These are phyloP conservation scores for Catotricha subobsoleta DNA, from an alignment of 2,888 invertebrate species.

Conservation along the genomic window DNA sequence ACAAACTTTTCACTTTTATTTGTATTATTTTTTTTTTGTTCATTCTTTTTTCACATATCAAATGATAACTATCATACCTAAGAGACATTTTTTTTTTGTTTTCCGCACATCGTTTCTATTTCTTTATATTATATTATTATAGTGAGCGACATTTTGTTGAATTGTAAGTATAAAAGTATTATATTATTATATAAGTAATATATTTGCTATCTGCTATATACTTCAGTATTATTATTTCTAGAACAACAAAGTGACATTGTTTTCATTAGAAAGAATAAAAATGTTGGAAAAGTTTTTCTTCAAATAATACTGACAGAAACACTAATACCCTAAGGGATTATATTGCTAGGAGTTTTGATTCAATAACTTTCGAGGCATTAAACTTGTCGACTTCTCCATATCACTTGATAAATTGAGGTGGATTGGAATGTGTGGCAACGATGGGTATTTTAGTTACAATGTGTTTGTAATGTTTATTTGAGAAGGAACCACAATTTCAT, in stretches of 20 bases:
- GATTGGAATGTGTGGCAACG: too few species aligned
- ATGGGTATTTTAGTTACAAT: too few species aligned
- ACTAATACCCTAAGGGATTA: background rate
- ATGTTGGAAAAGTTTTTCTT: background rate
- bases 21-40: too few species aligned
- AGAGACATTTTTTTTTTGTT: background rate
- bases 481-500: too few species aligned
- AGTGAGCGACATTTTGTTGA: too few species aligned
- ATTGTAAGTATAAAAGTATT: too few species aligned
- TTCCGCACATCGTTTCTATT: background rate
- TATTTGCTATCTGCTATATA: too few species aligned
- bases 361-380: background rate
- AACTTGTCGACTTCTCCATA: background rate
- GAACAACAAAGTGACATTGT: background rate
- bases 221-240: background rate
- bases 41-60: background rate
- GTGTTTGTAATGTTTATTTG: too few species aligned
- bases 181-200: too few species aligned
- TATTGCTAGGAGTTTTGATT: background rate
- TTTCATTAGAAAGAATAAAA: background rate
- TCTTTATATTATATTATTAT: too few species aligned
- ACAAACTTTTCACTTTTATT: background rate
- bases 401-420: background rate
- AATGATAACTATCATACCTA: background rate
- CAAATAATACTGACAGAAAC: background rate